Conservation (phyloP, 2,113 vertebrate genomes). For the Grallaria varia region DNA sequence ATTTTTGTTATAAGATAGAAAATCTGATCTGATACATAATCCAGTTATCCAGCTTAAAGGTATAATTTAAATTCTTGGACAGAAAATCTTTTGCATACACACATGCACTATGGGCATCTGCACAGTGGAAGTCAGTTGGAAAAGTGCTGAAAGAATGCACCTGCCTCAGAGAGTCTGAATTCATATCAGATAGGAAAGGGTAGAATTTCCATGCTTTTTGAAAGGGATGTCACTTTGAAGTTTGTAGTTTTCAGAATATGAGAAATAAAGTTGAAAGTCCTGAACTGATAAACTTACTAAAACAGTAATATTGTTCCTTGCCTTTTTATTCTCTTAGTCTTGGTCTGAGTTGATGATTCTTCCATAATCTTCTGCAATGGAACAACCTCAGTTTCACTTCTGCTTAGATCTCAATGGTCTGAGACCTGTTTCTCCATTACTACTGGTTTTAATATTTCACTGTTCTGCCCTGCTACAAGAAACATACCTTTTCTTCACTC, state of each 20-base stretch:
- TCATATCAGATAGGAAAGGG: background rate
- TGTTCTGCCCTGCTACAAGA: background rate
- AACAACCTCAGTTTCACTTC: background rate
- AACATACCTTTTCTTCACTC: background rate
- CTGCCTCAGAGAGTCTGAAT: background rate
- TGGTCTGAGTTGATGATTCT: background rate
- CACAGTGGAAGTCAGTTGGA: background rate
- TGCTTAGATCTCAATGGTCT: background rate
- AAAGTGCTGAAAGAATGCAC: background rate
- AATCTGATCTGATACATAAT: background rate
- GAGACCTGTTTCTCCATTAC: background rate
- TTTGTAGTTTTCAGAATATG: background rate
- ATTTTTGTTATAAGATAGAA: background rate
- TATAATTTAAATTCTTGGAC: background rate
- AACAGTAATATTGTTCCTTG: background rate
- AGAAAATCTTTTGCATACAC: background rate
- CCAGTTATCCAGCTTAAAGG: background rate
- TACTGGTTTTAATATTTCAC: background rate
- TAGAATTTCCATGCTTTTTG: background rate
- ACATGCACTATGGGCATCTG: background rate
- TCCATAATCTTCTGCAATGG: background rate
- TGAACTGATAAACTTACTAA: background rate
- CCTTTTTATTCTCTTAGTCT: background rate
- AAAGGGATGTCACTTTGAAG: background rate
- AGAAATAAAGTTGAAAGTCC: background rate